Percentiles rank a stretch among this genome's conserved stretches.
Conservation (phyloP, 2,113 vertebrate genomes). For the Pantherophis guttatus region DNA sequence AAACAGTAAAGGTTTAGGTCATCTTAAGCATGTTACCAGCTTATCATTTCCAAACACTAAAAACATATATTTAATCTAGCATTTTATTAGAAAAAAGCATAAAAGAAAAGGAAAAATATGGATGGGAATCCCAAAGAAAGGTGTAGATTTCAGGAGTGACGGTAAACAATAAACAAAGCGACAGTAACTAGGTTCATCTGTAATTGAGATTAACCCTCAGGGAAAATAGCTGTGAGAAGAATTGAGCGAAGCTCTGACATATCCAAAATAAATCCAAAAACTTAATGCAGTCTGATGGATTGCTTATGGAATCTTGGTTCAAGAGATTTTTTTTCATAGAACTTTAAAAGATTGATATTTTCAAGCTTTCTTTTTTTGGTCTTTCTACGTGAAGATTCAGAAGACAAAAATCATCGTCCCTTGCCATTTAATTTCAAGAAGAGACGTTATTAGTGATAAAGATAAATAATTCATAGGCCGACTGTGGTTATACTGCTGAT, state of each 20-base stretch:
- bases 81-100: not conserved
- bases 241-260: not conserved
- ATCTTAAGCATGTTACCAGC: not conserved
- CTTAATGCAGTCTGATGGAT: not conserved
- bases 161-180: not conserved
- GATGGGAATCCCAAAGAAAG: not conserved
- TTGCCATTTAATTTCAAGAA: not conserved
- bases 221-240: not conserved
- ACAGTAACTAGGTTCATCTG: not conserved
- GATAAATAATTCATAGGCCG: not conserved
- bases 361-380: not conserved
- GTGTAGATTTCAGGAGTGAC: not conserved
- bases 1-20: not conserved
- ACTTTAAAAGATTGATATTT: not conserved
- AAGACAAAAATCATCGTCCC: not conserved
- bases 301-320: not conserved
- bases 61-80: not conserved
- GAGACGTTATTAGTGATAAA: not conserved
- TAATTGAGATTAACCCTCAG: not conserved
- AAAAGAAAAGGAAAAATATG: not conserved
- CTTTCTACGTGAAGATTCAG: not conserved
- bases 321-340: not conserved
- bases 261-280: not conserved
- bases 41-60: not conserved
- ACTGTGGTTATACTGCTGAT: not conserved